Base-by-base conservation (phyloP, 2,797 vertebrate genomes). In the Carcharodon carcharias region DNA sequence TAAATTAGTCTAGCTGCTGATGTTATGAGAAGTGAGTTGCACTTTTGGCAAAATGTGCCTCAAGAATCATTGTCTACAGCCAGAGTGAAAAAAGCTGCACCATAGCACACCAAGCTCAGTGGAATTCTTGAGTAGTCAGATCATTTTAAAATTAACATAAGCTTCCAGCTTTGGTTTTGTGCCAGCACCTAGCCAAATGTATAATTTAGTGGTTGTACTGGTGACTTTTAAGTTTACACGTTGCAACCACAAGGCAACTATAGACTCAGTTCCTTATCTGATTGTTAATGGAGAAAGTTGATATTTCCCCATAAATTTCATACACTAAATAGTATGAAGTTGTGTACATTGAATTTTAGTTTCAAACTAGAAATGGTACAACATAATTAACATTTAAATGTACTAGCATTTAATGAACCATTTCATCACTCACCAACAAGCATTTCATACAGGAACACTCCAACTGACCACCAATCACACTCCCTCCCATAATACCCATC, bases 381-480 rank as follows among this genome's bases (percentile, higher is more conserved):
- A 31, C 80, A 80, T 71, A 96, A 80, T 67, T 96, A 89, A 77
- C 35, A 96, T 73, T 71, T 40, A 95, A 69, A 85, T 45, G 69
- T 50, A 77, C 11, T 63, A 50, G 26, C 67, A 50, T 18, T 91
- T 65, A 93, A 93, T 93, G n/a, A n/a, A 93, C 7, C n/a, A 67
- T 67, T 45, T 67, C 61, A 65, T 96, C 96, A 98, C 99, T 99
- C 97, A 99, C 99, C 99, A 71, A 99, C 99, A 96, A 99, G 99
- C 99, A 99, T 99, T 97, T 99, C 99, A 96, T 99, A 99, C 96
- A 99, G 97, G 97, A 99, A 99, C 96, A 99, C 99, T 77, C 99
- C 99, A 96, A 99, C 99, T 31, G 99, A 99, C 99, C 99, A 99
- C 99, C 99, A 99, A 98, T 99, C 99, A 96, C 99, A 99, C 97